phyloP scores from a whole-genome alignment of 2,888 invertebrate species.

The Esperia sulphurella region DNA sequence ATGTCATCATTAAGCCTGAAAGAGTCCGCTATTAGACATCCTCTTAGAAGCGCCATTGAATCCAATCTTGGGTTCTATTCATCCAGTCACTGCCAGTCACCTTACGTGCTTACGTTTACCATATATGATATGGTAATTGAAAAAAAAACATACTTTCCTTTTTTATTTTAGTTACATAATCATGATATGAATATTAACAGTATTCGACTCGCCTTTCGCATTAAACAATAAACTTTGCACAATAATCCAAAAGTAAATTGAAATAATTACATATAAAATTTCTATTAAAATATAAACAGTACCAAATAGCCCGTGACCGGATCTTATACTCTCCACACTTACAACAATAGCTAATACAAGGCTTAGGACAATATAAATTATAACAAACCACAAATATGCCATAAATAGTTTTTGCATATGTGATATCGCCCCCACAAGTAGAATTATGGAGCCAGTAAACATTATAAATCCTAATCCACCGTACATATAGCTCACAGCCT shows the following conservation, averaged over 20 bases:
- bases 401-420: conserved; percentile 16
- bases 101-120: too few relatives aligned
- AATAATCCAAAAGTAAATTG: conserved; percentile 36
- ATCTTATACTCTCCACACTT: conserved; percentile 18
- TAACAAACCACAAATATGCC: conserved; percentile 23
- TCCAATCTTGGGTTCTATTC: too few relatives aligned
- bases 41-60: too few relatives aligned
- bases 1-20: too few relatives aligned
- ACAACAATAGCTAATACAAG: conserved; percentile 22
- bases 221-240: conserved; percentile 26
- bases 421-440: conserved; percentile 19
- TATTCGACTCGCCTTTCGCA: conserved; percentile 25
- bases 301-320: conserved; percentile 20
- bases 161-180: conserved; percentile 19
- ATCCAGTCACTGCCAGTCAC: too few relatives aligned
- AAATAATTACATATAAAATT: conserved; percentile 17
- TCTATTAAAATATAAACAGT: conserved; percentile 18
- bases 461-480: conserved; percentile 20
- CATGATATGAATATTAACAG: conserved; percentile 30
- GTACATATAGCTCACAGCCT: conserved; percentile 18
- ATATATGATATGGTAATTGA: too few relatives aligned
- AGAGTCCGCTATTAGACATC: too few relatives aligned
- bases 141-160: too few relatives aligned
- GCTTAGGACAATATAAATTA: conserved; percentile 23
- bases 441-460: conserved; percentile 23